Percentiles rank a stretch among this genome's conserved stretches.
These are phyloP conservation scores for Julus scandinavius DNA, from an alignment of 2,888 invertebrate genomes.

Conservation along the genomic window DNA sequence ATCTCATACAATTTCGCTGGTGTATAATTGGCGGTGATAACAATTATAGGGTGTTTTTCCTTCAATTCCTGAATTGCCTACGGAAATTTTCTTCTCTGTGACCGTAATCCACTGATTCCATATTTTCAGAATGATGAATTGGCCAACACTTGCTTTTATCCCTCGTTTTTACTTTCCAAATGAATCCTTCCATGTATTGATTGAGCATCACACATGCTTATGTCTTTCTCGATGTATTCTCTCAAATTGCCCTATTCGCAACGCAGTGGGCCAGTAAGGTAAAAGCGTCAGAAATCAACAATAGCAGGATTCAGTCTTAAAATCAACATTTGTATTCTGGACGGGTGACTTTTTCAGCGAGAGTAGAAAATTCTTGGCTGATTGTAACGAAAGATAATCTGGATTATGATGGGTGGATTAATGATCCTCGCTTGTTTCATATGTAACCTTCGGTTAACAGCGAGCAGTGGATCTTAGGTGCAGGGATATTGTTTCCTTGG, in stretches of 20 bases:
- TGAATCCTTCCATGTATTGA: background rate
- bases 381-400: background rate
- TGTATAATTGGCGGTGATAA: too few species aligned
- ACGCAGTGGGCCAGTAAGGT: background rate
- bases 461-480: too few species aligned
- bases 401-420: background rate
- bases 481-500: too few species aligned
- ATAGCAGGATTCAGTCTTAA: background rate
- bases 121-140: background rate
- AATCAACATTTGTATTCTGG: background rate
- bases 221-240: background rate
- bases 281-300: background rate
- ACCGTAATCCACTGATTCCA: background rate
- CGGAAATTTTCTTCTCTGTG: background rate
- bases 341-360: background rate
- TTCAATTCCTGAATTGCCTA: background rate
- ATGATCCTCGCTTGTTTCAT: background rate
- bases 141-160: background rate
- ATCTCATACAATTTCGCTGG: too few species aligned
- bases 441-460: background rate
- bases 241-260: background rate
- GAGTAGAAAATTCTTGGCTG: background rate
- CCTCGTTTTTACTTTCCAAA: background rate
- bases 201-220: background rate
- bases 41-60: background rate